phyloP scores from a whole-genome alignment of 2,113 vertebrate species.

The Motacilla alba region DNA sequence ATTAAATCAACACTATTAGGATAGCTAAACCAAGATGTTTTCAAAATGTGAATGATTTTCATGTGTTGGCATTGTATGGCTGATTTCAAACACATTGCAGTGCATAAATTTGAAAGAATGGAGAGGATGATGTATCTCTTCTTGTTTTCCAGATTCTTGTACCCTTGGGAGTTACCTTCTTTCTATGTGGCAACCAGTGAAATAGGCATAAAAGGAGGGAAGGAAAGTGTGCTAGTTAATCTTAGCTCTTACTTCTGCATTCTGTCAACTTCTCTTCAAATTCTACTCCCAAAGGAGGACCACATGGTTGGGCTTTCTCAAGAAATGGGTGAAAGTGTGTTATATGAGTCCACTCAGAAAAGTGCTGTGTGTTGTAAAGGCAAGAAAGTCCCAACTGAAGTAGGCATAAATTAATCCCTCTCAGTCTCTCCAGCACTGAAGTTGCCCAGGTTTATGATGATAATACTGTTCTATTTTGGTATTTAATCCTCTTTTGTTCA shows the following conservation, averaged over 20 bases:
- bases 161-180: background rate
- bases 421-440: background rate
- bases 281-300: background rate
- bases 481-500: background rate
- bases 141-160: background rate
- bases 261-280: background rate
- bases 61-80: background rate
- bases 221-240: background rate
- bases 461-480: background rate
- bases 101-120: background rate
- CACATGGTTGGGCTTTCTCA: background rate
- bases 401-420: background rate
- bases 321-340: background rate
- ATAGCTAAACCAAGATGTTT: background rate
- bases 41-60: background rate
- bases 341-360: background rate
- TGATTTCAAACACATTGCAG: background rate
- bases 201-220: background rate
- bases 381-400: background rate
- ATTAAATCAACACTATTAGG: background rate
- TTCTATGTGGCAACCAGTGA: background rate
- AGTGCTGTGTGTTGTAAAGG: background rate
- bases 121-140: accelerated
- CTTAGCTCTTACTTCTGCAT: background rate
- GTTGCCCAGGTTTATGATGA: background rate